These are phyloP conservation scores for Epizoanthus illoricatus DNA, from an alignment of 92 coral and sea anemone genomes.

Conservation along the genomic window DNA sequence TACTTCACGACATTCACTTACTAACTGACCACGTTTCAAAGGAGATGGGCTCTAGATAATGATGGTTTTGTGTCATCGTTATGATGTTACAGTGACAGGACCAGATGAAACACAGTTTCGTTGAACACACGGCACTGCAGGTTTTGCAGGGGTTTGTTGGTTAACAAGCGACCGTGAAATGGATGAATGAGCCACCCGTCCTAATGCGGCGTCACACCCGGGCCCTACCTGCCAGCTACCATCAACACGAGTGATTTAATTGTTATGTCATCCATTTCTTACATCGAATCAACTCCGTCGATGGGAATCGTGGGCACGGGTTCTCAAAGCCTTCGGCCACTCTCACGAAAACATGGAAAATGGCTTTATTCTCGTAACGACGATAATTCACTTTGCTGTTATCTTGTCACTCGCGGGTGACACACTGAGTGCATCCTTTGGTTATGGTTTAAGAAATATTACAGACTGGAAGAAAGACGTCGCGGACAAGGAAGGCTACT, in stretches of 20 bases:
- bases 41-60: not conserved
- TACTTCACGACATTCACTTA: not conserved
- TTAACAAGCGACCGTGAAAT: constrained; percentile 36
- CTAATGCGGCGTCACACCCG: constrained; percentile 52
- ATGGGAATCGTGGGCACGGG: constrained; percentile 29
- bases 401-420: constrained; percentile 9
- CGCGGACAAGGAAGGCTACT: constrained; percentile 90
- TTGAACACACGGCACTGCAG: not conserved
- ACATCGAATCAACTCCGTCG: constrained; percentile 26
- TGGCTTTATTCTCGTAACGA: constrained; percentile 60
- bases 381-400: constrained; percentile 32
- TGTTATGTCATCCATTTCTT: constrained; percentile 73
- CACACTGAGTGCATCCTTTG: constrained; percentile 25
- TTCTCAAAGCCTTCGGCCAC: constrained; percentile 32
- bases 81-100: not conserved
- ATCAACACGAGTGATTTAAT: constrained; percentile 77
- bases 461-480: constrained; percentile 82
- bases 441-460: constrained; percentile 18
- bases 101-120: not conserved
- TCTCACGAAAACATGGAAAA: constrained; percentile 78
- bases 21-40: not conserved
- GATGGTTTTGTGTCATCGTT: not conserved
- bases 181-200: constrained; percentile 31
- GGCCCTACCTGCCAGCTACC: constrained; percentile 54
- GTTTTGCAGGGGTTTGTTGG: not conserved